Conservation (phyloP, 1,140 invertebrate species). For the Calliphora vicina region DNA sequence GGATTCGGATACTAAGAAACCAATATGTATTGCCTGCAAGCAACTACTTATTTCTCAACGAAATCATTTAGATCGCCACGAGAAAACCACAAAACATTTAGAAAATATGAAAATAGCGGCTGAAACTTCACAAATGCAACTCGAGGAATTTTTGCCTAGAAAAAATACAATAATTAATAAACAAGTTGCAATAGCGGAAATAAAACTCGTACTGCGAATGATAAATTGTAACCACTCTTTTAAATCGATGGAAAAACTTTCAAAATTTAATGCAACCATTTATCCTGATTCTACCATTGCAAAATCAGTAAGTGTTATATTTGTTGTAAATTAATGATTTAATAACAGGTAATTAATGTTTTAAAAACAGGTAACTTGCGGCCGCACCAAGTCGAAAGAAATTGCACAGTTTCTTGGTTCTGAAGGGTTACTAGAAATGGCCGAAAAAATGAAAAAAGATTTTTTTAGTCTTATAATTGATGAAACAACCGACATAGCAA, state of each 20-base stretch:
- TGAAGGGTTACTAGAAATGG: not conserved
- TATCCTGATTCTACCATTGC: not conserved
- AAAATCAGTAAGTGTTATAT: not conserved
- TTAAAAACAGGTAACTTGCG: not conserved
- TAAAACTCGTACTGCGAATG: not conserved
- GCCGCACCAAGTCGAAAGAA: not conserved
- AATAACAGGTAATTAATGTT: not conserved
- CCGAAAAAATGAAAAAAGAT: not conserved
- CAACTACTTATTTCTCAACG: not conserved
- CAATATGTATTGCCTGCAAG: not conserved
- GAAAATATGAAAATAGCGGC: not conserved
- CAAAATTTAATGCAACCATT: not conserved
- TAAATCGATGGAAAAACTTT: not conserved
- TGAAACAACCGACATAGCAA: slow-evolving; percentile 10
- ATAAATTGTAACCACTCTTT: not conserved
- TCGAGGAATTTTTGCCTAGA: not conserved
- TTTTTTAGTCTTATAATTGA: not conserved
- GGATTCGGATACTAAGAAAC: not conserved
- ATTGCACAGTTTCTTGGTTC: not conserved
- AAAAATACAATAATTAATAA: not conserved
- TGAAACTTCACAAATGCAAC: not conserved
- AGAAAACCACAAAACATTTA: not conserved
- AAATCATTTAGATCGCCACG: not conserved
- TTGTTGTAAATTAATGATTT: not conserved
- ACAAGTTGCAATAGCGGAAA: not conserved